phyloP scores from a whole-genome alignment of 2,113 vertebrate genomes.

The Zosterops pallidus region DNA sequence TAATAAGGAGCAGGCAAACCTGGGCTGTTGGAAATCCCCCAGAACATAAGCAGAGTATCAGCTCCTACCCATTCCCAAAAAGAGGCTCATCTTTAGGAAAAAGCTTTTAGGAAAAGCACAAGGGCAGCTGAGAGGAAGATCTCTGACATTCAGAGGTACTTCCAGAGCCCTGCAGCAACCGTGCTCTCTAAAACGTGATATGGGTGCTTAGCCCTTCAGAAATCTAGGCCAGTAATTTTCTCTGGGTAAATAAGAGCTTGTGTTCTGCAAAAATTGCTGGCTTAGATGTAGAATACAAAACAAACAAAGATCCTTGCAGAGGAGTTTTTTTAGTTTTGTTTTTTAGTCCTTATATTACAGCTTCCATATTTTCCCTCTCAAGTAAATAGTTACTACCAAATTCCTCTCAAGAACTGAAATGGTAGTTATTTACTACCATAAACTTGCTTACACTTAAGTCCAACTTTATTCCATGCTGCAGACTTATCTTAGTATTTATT shows the following conservation, averaged over 20 bases:
- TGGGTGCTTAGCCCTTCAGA: slow-evolving; percentile 7
- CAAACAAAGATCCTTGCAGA: slow-evolving; percentile 35
- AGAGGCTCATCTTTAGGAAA: background rate
- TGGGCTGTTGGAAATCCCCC: background rate
- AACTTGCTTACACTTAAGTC: slow-evolving; percentile 4
- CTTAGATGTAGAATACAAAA: slow-evolving; percentile 49
- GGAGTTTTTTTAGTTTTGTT: slow-evolving; percentile 20
- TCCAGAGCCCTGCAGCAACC: rapidly evolving
- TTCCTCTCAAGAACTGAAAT: slow-evolving; percentile 20
- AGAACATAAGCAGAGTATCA: background rate
- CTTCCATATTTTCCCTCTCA: slow-evolving; percentile 28
- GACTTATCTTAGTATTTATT: background rate
- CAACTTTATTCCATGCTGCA: background rate
- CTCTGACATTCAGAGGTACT: background rate
- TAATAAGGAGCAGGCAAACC: background rate
- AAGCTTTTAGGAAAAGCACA: background rate
- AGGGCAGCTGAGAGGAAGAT: background rate
- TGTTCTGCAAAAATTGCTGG: slow-evolving; percentile 58
- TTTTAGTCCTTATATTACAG: slow-evolving; percentile 17
- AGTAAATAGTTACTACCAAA: slow-evolving; percentile 26
- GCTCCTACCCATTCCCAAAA: background rate
- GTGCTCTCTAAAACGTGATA: background rate
- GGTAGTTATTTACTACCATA: slow-evolving; percentile 32
- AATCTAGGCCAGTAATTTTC: slow-evolving; percentile 61
- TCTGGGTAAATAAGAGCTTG: slow-evolving; percentile 55